These are phyloP conservation scores for Hydrophis major DNA, from an alignment of 2,797 vertebrate species.

Conservation along the genomic window DNA sequence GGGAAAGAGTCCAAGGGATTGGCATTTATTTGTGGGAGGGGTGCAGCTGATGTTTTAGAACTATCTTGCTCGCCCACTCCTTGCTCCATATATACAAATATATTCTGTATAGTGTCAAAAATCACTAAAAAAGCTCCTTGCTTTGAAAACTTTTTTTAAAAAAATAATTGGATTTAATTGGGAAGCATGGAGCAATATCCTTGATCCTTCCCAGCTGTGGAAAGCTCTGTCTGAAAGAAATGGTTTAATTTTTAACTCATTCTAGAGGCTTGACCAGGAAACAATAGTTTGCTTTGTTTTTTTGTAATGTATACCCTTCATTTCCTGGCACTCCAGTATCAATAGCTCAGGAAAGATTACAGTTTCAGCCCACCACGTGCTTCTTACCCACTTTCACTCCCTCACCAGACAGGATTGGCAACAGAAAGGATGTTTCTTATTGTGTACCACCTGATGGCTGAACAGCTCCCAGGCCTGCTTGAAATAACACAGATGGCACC, in stretches of 20 bases:
- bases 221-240: background rate
- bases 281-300: background rate
- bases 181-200: background rate
- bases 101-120: background rate
- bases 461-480: conserved; percentile 62
- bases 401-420: conserved; percentile 48
- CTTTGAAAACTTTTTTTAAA: background rate
- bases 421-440: conserved; percentile 54
- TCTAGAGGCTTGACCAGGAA: background rate
- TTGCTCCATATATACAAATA: background rate
- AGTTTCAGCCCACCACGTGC: background rate
- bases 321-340: background rate
- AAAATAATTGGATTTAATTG: background rate
- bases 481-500: conserved; percentile 51
- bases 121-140: background rate
- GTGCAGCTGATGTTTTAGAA: background rate
- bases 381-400: background rate
- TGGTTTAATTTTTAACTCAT: background rate
- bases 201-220: background rate
- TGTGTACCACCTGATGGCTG: conserved; percentile 64
- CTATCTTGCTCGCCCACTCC: background rate
- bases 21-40: background rate
- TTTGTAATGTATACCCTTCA: background rate
- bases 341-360: background rate
- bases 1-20: background rate